Evolutionary conservation across 1,140 invertebrate species (phyloP).

Genomic region (Aradophagus sp.): DNA sequence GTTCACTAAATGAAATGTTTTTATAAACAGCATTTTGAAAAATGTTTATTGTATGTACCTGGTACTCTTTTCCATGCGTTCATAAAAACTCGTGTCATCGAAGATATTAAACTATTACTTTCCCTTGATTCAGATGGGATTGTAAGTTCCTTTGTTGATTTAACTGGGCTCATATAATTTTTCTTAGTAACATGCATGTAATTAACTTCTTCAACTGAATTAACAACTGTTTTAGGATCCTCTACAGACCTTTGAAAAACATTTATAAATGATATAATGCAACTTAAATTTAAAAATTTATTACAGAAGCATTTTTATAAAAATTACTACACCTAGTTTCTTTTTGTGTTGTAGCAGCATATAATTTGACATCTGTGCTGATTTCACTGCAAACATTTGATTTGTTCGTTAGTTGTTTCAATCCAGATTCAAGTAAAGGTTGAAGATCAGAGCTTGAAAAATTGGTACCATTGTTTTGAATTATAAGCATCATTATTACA

Average conservation of each 20-base stretch:
- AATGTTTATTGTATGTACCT: conserved; percentile 48
- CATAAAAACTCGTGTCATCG: conserved; percentile 62
- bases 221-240: conserved; percentile 28
- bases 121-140: background rate
- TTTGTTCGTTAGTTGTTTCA: conserved; percentile 63
- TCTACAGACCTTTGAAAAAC: conserved; percentile 8
- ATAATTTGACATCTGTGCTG: background rate
- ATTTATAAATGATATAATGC: background rate
- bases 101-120: conserved; percentile 55
- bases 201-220: conserved; percentile 30
- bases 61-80: conserved; percentile 63
- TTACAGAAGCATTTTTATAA: background rate
- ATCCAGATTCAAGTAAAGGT: conserved; percentile 62
- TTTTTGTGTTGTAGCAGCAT: conserved; percentile 3
- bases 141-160: conserved; percentile 27
- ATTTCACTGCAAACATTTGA: background rate
- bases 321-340: conserved; percentile 8
- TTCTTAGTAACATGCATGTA: conserved; percentile 37
- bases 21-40: too few species aligned
- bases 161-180: conserved; percentile 19
- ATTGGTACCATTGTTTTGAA: conserved; percentile 53
- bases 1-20: too few species aligned
- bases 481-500: conserved; percentile 66
- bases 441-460: conserved; percentile 47
- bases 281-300: background rate